phyloP scores from a whole-genome alignment of 2,113 vertebrate genomes.

The Paralichthys olivaceus region DNA sequence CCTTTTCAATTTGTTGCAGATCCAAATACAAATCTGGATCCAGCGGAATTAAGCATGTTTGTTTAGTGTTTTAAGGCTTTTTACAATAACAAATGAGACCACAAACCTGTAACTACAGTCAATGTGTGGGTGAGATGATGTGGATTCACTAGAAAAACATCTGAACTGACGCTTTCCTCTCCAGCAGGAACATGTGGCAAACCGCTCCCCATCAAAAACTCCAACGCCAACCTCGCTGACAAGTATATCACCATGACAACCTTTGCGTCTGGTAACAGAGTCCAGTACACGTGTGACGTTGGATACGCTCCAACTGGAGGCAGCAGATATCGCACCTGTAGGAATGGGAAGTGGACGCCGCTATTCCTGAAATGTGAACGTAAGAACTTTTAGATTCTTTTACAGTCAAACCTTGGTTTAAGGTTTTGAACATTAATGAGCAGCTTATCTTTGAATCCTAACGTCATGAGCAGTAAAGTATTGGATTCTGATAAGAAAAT shows the following conservation, averaged over 20 bases:
- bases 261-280: slow-evolving; percentile 40
- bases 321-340: slow-evolving; percentile 48
- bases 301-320: slow-evolving; percentile 37
- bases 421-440: too few relatives aligned
- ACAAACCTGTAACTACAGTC: too few relatives aligned
- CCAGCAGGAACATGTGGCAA: slow-evolving; percentile 41
- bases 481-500: too few relatives aligned
- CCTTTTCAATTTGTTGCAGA: too few relatives aligned
- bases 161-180: background rate
- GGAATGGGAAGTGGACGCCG: slow-evolving; percentile 49
- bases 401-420: background rate
- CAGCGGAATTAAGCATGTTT: too few relatives aligned
- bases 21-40: too few relatives aligned
- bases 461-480: too few relatives aligned
- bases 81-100: too few relatives aligned
- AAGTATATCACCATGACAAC: slow-evolving; percentile 14
- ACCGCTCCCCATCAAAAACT: background rate
- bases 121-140: background rate
- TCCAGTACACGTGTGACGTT: slow-evolving; percentile 53
- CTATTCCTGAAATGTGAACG: slow-evolving; percentile 59
- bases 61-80: too few relatives aligned
- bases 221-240: slow-evolving; percentile 37
- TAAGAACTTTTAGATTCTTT: slow-evolving; percentile 33
- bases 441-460: too few relatives aligned
- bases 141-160: background rate